Evolutionary conservation across 2,113 vertebrate species (phyloP), one percentile per base, ranked within the genome.

Genomic region (Nyctereutes procyonoides): DNA sequence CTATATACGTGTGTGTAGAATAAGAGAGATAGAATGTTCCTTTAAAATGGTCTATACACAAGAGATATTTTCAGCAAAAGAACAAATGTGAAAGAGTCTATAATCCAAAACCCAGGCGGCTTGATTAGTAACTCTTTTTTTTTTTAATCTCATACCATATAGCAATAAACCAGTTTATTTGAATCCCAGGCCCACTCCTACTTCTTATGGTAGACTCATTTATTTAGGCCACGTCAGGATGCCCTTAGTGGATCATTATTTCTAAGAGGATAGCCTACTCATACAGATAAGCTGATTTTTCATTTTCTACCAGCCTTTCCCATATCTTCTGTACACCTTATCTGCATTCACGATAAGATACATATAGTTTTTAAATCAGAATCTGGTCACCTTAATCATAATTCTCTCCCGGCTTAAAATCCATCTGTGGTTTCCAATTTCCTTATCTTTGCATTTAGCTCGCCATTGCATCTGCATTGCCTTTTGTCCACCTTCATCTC

Each of bases 341-440:
- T 97, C 82, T 93, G n/a, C 38, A 94, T 96, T 88, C 86, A 88
- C 4, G 19, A 97, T 83, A 95, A 96, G 53, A 94, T 67, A 92
- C 0, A 3, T 67, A 24, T 38, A 96, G 81, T 85, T 96, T 83
- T 17, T 35, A 92, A 95, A 96, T 90, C 3, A 83, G 94, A 88
- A 90, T 96, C 67, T 79, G 51, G 60, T 77, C 19, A 71, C 28
- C 91, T 87, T 95, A 95, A 97, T 98, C 82, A 69, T 58, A 90
- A 84, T 97, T 94, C 24, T 80, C 56, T 95, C 53, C 26, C 43
- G 60, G 53, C 28, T 93, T 83, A 71, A 88, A 92, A 92, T 79
- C 32, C 26, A 53, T 89, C 82, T 58, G 16, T 81, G 71, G 58
- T 85, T 91, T 97, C 48, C 83, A 81, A 90, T 73, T 94, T 73